Conservation (phyloP, 2,797 vertebrate genomes). For the Gadopsis bispinosus region DNA sequence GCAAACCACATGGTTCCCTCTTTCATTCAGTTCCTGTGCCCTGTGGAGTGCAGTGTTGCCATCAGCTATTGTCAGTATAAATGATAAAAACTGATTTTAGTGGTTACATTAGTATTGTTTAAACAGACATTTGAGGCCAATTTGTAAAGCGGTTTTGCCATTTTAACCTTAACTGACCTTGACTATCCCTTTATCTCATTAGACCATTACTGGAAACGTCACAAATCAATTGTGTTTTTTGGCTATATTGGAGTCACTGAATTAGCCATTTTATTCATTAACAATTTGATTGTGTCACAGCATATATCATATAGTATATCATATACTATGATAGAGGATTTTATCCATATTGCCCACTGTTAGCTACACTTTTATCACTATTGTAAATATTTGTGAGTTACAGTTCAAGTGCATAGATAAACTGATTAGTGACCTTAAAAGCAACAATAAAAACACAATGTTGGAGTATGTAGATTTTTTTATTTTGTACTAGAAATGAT, state of each 20-base stretch:
- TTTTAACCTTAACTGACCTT: not conserved
- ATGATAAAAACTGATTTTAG: conserved; percentile 10
- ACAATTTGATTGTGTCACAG: not conserved
- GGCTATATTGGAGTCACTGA: not conserved
- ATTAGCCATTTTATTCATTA: conserved; percentile 4
- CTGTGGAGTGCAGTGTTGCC: conserved; percentile 1
- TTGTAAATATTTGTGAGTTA: not conserved
- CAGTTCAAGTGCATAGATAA: not conserved
- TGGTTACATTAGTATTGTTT: not conserved
- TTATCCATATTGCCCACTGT: not conserved
- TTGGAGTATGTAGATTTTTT: conserved; percentile 41
- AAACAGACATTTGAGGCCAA: not conserved
- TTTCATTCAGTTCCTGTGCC: conserved; percentile 19
- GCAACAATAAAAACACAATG: conserved; percentile 5
- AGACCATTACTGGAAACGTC: not conserved
- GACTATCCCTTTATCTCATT: not conserved
- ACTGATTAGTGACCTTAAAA: conserved; percentile 5
- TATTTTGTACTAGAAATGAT: conserved; percentile 32
- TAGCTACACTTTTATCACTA: not conserved
- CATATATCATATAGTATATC: not conserved
- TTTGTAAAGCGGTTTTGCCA: not conserved
- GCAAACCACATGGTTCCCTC: conserved; percentile 18
- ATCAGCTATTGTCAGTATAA: conserved; percentile 7
- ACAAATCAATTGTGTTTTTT: not conserved
- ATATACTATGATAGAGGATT: not conserved